Base-by-base conservation (phyloP, 2,797 vertebrate species). In the Schizothorax lantsangensis region DNA sequence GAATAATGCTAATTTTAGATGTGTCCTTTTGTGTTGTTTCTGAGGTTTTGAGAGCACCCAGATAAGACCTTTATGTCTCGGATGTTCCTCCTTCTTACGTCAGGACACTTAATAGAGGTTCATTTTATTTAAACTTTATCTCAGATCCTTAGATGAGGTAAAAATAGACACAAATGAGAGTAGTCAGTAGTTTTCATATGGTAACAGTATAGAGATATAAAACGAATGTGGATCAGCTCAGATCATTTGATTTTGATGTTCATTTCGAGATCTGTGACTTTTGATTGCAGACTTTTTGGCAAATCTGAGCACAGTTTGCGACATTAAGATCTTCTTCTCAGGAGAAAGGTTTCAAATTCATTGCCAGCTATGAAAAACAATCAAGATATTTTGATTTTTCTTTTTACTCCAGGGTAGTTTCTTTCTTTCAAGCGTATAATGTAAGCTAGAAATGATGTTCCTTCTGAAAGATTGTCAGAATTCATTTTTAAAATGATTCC, bases 401-500 rank as follows among this genome's bases (percentile, higher is more conserved):
- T n/a, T 8, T 64, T 43, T 66, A 26, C 59, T 66, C n/a, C 4
- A 19, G 30, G n/a, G 15, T 21, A 21, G 77, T 49, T 74, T 11
- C 8, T 64, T 5, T 43, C 57, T 45, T 36, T 68, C 26, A 33
- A 66, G 11, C 26, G 2, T 69, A 33, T 30, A 71, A 57, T 40
- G 23, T 71, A 54, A 71, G 14, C 47, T 52, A 36, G 17, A 81
- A 68, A 19, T 10, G 0, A 52, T 52, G 30, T 69, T 81, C 45
- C 30, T 52, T 54, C 80, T 52, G 64, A n/a, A 71, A 71, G 33
- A 40, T 82, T 71, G 80, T 47, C 66, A 71, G 47, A 82, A 71
- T 40, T 71, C 47, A 82, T 82, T 82, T 82, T 43, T 82, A 52
- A 71, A 81, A 81, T 23, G 26, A 66, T 66, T 43, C 15, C 5